A percentile compares a stretch with the other conserved stretches of the same genome.
phyloP scores from a whole-genome alignment of 2,113 vertebrate genomes.

The Trogon surrucura region DNA sequence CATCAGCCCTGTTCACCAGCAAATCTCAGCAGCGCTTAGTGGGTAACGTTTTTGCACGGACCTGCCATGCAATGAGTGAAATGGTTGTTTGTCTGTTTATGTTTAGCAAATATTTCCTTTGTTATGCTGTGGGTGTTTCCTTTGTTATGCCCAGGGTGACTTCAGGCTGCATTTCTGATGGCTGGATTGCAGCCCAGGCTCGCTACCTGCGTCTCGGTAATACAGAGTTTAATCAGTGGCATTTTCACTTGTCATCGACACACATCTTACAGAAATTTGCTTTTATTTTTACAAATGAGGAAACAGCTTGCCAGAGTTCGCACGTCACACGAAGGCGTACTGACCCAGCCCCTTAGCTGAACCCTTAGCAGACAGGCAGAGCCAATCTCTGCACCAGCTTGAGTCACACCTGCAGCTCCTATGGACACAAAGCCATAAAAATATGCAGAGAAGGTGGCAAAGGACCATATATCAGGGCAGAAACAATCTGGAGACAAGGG shows the following conservation, averaged over 20 bases:
- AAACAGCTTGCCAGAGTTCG: not conserved
- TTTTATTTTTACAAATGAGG: not conserved
- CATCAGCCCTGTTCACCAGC: not conserved
- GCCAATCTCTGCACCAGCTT: not conserved
- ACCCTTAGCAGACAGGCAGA: not conserved
- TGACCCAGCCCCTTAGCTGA: not conserved
- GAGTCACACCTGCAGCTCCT: not conserved
- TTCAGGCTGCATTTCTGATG: not conserved
- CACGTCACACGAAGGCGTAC: not conserved
- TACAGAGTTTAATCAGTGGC: not conserved
- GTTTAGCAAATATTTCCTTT: not conserved
- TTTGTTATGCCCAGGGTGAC: not conserved
- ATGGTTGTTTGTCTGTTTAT: not conserved
- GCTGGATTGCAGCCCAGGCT: not conserved
- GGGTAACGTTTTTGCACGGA: not conserved
- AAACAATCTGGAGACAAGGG: not conserved
- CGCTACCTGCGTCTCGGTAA: not conserved
- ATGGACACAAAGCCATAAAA: not conserved
- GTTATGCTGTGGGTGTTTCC: not conserved
- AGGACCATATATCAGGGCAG: not conserved
- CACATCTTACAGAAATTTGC: not conserved
- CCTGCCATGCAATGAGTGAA: not conserved
- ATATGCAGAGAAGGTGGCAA: not conserved
- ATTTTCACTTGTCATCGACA: not conserved
- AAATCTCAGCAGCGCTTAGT: not conserved